A percentile compares a stretch with the other conserved stretches of the same genome.
Evolutionary conservation across 2,888 invertebrate species (phyloP).

Genomic region (Meiosimyza decipiens): DNA sequence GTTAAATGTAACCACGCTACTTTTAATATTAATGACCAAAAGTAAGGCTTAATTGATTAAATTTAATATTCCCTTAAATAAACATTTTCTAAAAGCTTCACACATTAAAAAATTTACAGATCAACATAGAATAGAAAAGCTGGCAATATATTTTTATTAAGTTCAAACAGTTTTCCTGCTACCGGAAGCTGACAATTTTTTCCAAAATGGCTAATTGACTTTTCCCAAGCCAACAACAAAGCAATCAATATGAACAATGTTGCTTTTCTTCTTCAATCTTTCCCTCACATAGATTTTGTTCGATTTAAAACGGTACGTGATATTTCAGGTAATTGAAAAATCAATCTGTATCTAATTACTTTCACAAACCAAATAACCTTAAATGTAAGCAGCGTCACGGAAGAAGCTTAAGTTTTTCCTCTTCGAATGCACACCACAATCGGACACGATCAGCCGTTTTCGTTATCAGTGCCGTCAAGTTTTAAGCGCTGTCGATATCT

Average conservation of each 20-base stretch:
- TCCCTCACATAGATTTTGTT: not conserved
- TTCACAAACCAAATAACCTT: conserved; percentile 18
- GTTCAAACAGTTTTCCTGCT: not conserved
- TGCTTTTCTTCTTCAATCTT: not conserved
- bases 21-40: too few species aligned
- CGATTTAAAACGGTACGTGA: not conserved
- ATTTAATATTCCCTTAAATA: too few species aligned
- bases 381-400: too few species aligned
- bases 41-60: too few species aligned
- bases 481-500: too few species aligned
- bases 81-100: too few species aligned
- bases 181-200: conserved; percentile 2
- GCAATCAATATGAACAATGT: not conserved
- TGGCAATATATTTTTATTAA: too few species aligned
- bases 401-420: not conserved
- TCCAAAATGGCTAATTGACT: not conserved
- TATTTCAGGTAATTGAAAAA: conserved; percentile 18
- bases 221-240: not conserved
- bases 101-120: too few species aligned
- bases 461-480: too few species aligned
- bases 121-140: too few species aligned
- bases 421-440: too few species aligned
- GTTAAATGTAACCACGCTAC: too few species aligned
- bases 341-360: conserved; percentile 31
- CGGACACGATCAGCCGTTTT: not conserved